A percentile compares a stretch with the other conserved stretches of the same genome.
Evolutionary conservation across 2,113 vertebrate genomes (phyloP).

Genomic region (Heterocephalus glaber): DNA sequence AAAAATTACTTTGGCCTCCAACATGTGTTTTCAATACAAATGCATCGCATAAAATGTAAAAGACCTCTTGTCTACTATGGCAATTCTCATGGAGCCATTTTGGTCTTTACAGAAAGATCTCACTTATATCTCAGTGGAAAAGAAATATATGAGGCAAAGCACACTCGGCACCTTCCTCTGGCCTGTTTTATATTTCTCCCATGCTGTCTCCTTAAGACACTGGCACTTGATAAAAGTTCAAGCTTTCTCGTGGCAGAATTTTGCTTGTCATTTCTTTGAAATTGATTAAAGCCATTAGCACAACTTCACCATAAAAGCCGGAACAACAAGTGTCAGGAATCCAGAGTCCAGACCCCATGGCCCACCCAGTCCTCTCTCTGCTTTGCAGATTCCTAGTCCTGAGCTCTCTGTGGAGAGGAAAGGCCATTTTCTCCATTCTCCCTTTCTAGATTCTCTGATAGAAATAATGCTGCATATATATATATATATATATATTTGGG

Average conservation of each 20-base stretch:
- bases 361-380: neutral
- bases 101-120: conserved; percentile 73
- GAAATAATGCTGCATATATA: neutral
- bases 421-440: neutral
- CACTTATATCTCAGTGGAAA: conserved; percentile 68
- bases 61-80: conserved; percentile 66
- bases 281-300: conserved; percentile 68
- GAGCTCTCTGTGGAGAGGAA: neutral
- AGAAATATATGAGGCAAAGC: conserved; percentile 53
- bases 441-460: neutral
- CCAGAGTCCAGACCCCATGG: neutral
- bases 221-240: conserved; percentile 79
- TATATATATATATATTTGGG: too few species aligned
- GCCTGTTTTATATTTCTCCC: conserved; percentile 82
- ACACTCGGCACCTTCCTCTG: conserved; percentile 70
- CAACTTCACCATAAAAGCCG: conserved; percentile 38
- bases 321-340: conserved; percentile 27
- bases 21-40: conserved; percentile 70
- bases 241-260: conserved; percentile 43
- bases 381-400: neutral
- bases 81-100: conserved; percentile 67
- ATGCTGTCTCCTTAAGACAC: conserved; percentile 79
- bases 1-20: conserved; percentile 75
- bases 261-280: conserved; percentile 66
- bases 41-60: conserved; percentile 65